These are phyloP conservation scores for Tupiocoris notatus DNA, from an alignment of 2,888 invertebrate genomes.

Conservation along the genomic window DNA sequence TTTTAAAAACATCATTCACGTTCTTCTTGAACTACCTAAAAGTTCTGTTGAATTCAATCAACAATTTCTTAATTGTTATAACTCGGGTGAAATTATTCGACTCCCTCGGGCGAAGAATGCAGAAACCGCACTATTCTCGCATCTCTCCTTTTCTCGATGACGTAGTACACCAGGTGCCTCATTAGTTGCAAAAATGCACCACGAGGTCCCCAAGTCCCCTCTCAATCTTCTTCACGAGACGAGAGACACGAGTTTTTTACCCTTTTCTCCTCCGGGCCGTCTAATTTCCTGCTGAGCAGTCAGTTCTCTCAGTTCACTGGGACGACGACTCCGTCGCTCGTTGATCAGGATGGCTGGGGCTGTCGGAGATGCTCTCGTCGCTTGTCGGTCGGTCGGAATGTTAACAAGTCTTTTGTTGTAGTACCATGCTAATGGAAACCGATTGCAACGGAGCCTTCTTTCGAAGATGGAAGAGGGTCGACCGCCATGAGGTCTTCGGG, in stretches of 20 bases:
- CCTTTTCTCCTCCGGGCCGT: background rate
- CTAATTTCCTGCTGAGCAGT: conserved; percentile 13
- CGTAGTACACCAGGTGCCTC: conserved; percentile 24
- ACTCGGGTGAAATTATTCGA: no score
- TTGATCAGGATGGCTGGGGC: conserved; percentile 8
- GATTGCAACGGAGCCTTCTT: background rate
- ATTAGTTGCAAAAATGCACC: conserved; percentile 31
- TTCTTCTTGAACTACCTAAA: no score
- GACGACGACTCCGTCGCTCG: no score
- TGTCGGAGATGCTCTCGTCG: conserved; percentile 9
- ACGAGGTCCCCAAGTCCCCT: conserved; percentile 23
- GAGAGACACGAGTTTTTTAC: background rate
- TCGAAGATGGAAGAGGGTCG: background rate
- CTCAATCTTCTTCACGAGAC: conserved; percentile 33
- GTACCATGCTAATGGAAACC: conserved; percentile 23
- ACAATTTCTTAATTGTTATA: no score
- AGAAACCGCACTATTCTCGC: background rate
- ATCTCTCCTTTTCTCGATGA: background rate
- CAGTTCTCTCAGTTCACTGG: background rate
- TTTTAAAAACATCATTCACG: no score
- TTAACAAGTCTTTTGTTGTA: conserved; percentile 35
- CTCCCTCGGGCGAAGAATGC: background rate
- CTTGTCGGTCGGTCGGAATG: conserved; percentile 18
- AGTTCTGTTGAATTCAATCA: no score
- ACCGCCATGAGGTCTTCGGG: no score